These are phyloP conservation scores for Andricus grossulariae DNA, from an alignment of 1,140 invertebrate species.

Conservation along the genomic window DNA sequence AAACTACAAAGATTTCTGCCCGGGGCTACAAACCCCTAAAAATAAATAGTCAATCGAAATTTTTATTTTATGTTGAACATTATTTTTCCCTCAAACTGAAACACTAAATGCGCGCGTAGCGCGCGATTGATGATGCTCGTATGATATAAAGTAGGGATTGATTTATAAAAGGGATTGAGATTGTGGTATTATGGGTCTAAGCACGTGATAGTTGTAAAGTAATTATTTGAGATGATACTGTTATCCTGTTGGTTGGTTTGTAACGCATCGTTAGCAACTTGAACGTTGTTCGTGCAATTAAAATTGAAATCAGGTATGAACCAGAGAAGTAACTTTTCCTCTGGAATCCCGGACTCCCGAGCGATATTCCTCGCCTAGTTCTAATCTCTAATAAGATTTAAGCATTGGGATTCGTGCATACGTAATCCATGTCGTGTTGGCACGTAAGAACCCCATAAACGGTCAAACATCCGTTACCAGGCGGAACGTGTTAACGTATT, in stretches of 20 bases:
- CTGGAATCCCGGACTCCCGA: slow-evolving; percentile 21
- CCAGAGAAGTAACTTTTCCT: background rate
- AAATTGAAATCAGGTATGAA: background rate
- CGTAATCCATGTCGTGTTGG: slow-evolving; percentile 30
- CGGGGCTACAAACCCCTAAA: no score
- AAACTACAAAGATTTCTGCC: no score
- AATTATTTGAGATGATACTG: slow-evolving; percentile 24
- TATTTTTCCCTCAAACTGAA: no score
- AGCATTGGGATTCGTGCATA: slow-evolving; percentile 31
- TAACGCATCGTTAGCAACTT: slow-evolving; percentile 2
- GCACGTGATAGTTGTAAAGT: slow-evolving; percentile 21
- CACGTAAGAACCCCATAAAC: slow-evolving; percentile 24
- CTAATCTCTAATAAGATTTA: slow-evolving; percentile 32
- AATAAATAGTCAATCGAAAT: no score
- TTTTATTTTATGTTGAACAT: no score
- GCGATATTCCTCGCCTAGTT: slow-evolving; percentile 18
- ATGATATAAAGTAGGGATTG: background rate
- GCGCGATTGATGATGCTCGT: no score
- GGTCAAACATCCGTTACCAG: slow-evolving; percentile 25
- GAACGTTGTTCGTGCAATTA: slow-evolving; percentile 7
- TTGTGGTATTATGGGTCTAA: slow-evolving; percentile 9
- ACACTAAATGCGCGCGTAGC: no score
- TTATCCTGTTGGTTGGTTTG: background rate
- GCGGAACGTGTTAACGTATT: slow-evolving; percentile 26
- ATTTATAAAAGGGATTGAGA: background rate